phyloP scores from a whole-genome alignment of 2,888 invertebrate genomes.

The Drosophila colorata region DNA sequence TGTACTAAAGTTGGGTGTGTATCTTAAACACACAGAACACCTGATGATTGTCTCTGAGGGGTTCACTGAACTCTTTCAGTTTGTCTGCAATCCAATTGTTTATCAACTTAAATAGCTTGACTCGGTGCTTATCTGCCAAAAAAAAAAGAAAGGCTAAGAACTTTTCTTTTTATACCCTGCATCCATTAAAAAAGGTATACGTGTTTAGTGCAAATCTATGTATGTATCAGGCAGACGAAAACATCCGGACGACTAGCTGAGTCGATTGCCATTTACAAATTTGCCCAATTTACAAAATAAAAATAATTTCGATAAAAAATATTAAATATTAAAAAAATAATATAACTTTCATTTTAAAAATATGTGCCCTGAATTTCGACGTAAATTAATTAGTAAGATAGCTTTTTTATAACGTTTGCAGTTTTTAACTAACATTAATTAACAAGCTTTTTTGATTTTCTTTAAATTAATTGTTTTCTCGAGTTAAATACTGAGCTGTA shows the following conservation, averaged over 20 bases:
- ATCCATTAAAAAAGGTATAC: background rate
- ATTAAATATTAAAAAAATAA: too few species aligned
- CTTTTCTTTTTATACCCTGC: background rate
- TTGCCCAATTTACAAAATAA: too few species aligned
- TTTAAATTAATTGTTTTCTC: background rate
- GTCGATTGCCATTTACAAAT: too few species aligned
- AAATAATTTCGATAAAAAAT: too few species aligned
- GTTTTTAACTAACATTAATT: background rate
- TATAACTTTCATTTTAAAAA: too few species aligned
- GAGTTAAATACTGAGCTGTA: background rate
- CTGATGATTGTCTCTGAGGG: conserved; percentile 25
- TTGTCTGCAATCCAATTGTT: conserved; percentile 9
- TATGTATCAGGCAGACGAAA: too few species aligned
- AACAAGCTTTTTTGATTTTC: background rate
- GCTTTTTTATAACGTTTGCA: background rate
- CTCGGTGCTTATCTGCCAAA: conserved; percentile 7
- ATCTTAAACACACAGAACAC: conserved; percentile 23
- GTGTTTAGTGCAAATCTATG: too few species aligned
- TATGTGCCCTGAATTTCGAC: too few species aligned
- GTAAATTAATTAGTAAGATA: too few species aligned
- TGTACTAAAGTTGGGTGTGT: conserved; percentile 42
- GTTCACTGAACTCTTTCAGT: conserved; percentile 42
- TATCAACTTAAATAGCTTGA: conserved; percentile 10
- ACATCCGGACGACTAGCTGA: too few species aligned
- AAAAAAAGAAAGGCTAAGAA: background rate